phyloP scores from a whole-genome alignment of 2,888 invertebrate genomes.

The Ennomos quercinarius region DNA sequence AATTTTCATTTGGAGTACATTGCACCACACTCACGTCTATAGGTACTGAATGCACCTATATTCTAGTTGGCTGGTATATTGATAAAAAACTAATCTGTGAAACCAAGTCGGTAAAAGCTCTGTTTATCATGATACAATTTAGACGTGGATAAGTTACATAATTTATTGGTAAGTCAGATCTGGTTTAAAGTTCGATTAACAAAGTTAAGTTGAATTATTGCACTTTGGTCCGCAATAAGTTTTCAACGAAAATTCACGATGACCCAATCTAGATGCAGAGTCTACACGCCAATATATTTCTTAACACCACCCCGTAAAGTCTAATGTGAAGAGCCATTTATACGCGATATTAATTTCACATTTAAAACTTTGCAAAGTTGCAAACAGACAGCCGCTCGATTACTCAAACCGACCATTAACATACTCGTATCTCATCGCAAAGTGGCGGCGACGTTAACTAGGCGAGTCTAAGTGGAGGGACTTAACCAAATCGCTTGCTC shows the following conservation, averaged over 20 bases:
- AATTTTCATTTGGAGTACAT: no score
- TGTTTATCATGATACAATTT: not conserved
- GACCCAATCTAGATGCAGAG: conserved; percentile 3
- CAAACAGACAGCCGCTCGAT: conserved; percentile 39
- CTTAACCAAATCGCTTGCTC: conserved; percentile 50
- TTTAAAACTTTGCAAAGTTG: conserved; percentile 46
- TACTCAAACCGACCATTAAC: conserved; percentile 59
- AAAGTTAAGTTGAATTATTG: conserved; percentile 24
- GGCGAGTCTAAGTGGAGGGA: conserved; percentile 47
- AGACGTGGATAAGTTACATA: no score
- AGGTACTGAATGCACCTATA: no score
- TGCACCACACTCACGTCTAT: no score
- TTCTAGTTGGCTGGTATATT: no score
- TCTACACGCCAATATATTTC: conserved; percentile 4
- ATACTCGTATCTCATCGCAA: conserved; percentile 55
- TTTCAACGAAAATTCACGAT: conserved; percentile 14
- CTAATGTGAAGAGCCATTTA: not conserved
- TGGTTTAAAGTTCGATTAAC: conserved; percentile 19
- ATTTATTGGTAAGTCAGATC: not conserved
- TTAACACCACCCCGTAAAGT: conserved; percentile 22
- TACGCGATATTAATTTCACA: conserved; percentile 50
- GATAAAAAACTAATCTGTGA: no score
- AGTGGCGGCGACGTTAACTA: conserved; percentile 57
- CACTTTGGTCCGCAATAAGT: conserved; percentile 18
- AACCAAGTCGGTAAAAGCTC: no score